Evolutionary conservation across 1,140 invertebrate genomes (phyloP).

Genomic region (Apis florea): DNA sequence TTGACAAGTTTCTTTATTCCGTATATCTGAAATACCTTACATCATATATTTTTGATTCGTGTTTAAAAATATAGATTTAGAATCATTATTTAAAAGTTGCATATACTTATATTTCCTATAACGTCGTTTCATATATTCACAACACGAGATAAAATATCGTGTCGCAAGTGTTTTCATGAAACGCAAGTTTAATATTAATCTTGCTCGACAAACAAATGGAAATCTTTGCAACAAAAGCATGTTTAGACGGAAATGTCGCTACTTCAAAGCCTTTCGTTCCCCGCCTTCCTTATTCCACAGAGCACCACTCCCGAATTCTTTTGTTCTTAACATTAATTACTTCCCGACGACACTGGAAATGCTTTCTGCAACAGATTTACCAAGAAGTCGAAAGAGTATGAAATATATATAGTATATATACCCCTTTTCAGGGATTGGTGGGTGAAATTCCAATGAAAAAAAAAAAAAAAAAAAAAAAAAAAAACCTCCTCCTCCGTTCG

Average conservation of each 20-base stretch:
- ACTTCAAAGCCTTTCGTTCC: neutral
- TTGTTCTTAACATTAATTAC: conserved; percentile 24
- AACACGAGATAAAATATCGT: too few species aligned
- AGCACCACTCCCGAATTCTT: conserved; percentile 4
- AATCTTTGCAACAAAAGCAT: neutral
- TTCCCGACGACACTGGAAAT: conserved; percentile 13
- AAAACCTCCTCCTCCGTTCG: conserved; percentile 1
- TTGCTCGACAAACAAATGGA: neutral
- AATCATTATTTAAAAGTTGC: too few species aligned
- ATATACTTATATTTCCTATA: too few species aligned
- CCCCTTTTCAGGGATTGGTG: neutral
- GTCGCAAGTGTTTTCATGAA: too few species aligned
- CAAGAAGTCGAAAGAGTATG: conserved; percentile 12
- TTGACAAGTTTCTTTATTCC: too few species aligned
- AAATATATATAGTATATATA: neutral
- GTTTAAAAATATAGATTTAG: too few species aligned
- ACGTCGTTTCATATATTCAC: too few species aligned
- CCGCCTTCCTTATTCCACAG: neutral
- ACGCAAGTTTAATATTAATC: too few species aligned
- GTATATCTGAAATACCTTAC: too few species aligned
- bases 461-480: too few species aligned
- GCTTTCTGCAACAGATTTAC: conserved; percentile 19
- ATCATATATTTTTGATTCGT: too few species aligned
- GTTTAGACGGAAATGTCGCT: conserved; percentile 2
- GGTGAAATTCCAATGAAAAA: conserved; percentile 14